These are phyloP conservation scores for Lissonota sp. DNA, from an alignment of 2,888 invertebrate species.

Conservation along the genomic window DNA sequence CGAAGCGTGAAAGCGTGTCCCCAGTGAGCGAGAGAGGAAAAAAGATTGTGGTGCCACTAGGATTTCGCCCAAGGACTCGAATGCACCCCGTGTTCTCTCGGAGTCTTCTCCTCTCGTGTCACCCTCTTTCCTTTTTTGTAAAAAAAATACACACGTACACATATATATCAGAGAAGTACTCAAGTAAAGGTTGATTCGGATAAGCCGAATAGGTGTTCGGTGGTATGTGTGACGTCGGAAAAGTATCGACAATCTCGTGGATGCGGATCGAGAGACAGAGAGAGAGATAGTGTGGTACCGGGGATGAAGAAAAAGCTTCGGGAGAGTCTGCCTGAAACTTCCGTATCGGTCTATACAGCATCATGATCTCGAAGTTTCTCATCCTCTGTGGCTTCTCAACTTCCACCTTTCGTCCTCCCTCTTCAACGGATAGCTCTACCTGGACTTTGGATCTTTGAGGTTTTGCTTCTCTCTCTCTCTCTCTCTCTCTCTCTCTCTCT, in stretches of 20 bases:
- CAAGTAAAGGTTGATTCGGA: constrained; percentile 59
- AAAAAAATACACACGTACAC: no score
- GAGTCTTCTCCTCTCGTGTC: constrained; percentile 21
- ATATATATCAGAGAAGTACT: constrained; percentile 28
- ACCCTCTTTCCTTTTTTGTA: constrained; percentile 12
- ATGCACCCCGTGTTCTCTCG: constrained; percentile 34
- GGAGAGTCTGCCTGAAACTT: constrained; percentile 32
- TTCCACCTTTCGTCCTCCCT: no score
- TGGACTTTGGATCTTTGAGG: constrained; percentile 33
- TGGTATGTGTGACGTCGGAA: constrained; percentile 33
- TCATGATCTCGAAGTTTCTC: constrained; percentile 50
- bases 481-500: no score
- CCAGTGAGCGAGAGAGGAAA: not conserved
- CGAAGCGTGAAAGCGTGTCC: constrained; percentile 35
- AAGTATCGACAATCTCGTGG: constrained; percentile 55
- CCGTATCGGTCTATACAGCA: constrained; percentile 29
- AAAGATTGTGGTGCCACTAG: constrained; percentile 1
- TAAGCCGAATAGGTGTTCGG: constrained; percentile 62
- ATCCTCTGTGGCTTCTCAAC: constrained; percentile 28
- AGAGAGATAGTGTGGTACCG: constrained; percentile 24
- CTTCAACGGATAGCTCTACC: constrained; percentile 23
- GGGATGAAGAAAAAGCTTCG: constrained; percentile 54
- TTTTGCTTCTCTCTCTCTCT: no score
- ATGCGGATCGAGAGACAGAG: constrained; percentile 25
- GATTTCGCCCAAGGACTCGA: constrained; percentile 15